Base-by-base conservation (phyloP, 1,140 invertebrate species). In the Yoshiicerus persimilis region DNA sequence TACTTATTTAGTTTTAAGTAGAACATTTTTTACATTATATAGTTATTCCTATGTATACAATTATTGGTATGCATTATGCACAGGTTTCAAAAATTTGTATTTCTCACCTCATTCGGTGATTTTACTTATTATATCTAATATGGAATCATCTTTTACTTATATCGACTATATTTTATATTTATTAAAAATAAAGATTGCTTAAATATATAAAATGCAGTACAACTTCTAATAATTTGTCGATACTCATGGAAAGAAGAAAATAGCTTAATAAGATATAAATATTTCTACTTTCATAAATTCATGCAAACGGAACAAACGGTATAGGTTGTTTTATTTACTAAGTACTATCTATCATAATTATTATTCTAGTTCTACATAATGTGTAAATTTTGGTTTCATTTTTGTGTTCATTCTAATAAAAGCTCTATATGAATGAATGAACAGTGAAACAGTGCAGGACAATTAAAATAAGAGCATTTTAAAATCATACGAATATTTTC, bases 181-280 rank as follows among this genome's bases (percentile, higher is more conserved):
- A 77, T 77, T 77, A 77, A 77, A 77, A 77, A 77, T 77, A 77
- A 77, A 77, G 70, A 77, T 77, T n/a, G n/a, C n/a, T n/a, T 66
- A 77, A 77, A n/a, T 77, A 77, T 77, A 77, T 77, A 77, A 77
- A 77, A 77, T 38, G 30, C 70, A 77, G n/a, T n/a, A n/a, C 13
- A 77, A 32, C 27, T 32, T 77, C 27, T 77, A 20, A 77, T 77
- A 25, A 66, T 66, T 77, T 77, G 70, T 77, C 34, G 70, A 77
- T 77, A 77, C 32, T 77, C 32, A 36, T 16, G 30, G 70, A 77
- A 77, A 34, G 36, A 77, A 77, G 70, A 77, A 77, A 10, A 3
- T 36, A 36, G 64, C 36, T 77, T 16, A 36, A 77, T 77, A 77
- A 77, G 70, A 77, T 36, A 77, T 77, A 77, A 77, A 77, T 77